phyloP scores from a whole-genome alignment of 1,140 invertebrate species.

The Conus ventricosus region DNA sequence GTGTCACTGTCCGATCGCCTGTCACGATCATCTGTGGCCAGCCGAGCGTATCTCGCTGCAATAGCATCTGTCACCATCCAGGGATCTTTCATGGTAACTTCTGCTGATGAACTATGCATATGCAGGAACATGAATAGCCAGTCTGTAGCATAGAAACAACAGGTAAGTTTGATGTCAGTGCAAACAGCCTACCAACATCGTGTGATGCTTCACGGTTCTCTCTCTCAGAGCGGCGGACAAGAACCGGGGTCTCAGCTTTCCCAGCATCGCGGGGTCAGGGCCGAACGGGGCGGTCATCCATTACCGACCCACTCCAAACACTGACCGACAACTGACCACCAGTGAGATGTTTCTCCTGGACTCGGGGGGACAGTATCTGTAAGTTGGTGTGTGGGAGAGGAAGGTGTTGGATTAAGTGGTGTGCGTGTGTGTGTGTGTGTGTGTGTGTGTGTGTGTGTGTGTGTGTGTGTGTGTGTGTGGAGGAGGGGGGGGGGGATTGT shows the following conservation, averaged over 20 bases:
- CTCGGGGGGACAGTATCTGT: constrained; percentile 86
- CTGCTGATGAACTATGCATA: too few species aligned
- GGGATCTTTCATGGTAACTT: too few species aligned
- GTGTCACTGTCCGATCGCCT: too few species aligned
- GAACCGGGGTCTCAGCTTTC: constrained; percentile 91
- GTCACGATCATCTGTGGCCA: too few species aligned
- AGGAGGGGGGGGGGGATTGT: too few species aligned
- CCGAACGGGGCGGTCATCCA: constrained; percentile 96
- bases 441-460: background rate
- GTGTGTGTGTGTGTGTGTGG: background rate
- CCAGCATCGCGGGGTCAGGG: constrained; percentile 91
- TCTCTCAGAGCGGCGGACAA: constrained; percentile 78
- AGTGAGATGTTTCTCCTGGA: constrained; percentile 91
- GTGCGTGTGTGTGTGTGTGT: background rate
- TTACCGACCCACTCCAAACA: constrained; percentile 81
- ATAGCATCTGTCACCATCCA: too few species aligned
- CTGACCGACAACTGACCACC: constrained; percentile 82
- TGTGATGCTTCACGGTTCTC: background rate
- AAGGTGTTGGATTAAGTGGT: background rate
- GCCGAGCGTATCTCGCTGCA: too few species aligned
- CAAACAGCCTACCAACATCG: background rate
- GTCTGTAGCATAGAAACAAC: background rate
- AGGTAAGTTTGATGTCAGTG: background rate
- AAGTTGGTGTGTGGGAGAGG: constrained; percentile 43
- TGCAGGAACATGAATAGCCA: background rate